Evolutionary conservation across 2,888 invertebrate species (phyloP), one percentile per base, ranked within the genome.

Genomic region (Endotricha flammealis): DNA sequence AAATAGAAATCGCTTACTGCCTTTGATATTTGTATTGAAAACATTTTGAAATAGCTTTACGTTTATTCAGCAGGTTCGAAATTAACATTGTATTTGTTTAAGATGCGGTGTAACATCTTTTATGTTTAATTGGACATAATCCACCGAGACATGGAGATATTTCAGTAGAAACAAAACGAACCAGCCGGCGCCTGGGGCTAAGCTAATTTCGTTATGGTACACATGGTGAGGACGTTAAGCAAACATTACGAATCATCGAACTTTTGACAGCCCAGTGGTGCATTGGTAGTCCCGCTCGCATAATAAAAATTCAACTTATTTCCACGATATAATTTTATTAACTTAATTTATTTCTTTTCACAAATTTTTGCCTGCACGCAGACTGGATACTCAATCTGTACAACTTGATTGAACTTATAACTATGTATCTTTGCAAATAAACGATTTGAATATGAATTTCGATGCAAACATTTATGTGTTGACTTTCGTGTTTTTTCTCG

Each of bases 91-190:
- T 40, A 38, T 38, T 39, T 39, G 32, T 16, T 12, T 31, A 38
- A 39, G 38, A 28, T 32, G 34, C 28, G 46, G 43, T 32, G 36
- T 31, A 42, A 33, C 37, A 39, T 44, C 29, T 16, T 30, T 39
- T 39, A 38, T 38, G 39, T 39, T 41, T 41, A 46, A 46, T 46
- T 38, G 34, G 38, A 36, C 36, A 35, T 46, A 46, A 46, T 45
- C 45, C 40, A 17, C 25, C 29, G 37, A 46, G 42, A 46, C 46
- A 33, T 17, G 24, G 38, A 41, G 41, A 43, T 43, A 41, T 43
- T 42, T 40, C 32, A 40, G 30, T 30, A 12, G 12, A 34, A 46
- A 35, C 36, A 46, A 46, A 46, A 46, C 25, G 46, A 42, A 37
- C 12, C 34, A 33, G 23, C 24, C 42, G 42, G 46, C 46, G 46